Evolutionary conservation across 2,888 invertebrate species (phyloP).

Genomic region (Stratiomys singularior): DNA sequence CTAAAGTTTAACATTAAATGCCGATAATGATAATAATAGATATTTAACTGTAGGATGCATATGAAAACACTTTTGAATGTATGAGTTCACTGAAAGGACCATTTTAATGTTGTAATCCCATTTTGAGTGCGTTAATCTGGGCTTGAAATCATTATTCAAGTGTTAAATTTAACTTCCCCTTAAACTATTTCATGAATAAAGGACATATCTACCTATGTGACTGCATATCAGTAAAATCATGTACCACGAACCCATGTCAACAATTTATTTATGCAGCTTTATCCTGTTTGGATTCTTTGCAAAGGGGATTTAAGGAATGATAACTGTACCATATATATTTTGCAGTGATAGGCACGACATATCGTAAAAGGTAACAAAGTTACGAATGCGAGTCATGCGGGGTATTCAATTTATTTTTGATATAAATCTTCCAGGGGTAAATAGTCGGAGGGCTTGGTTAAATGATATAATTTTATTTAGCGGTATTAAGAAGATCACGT

Average conservation of each 20-base stretch:
- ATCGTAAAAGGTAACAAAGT: no score
- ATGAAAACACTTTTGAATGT: slow-evolving; percentile 20
- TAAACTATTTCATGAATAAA: neutral
- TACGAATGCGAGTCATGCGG: no score
- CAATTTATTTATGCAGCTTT: slow-evolving; percentile 40
- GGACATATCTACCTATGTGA: neutral
- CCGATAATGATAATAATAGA: neutral
- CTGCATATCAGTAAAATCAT: slow-evolving; percentile 12
- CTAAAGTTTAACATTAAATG: neutral
- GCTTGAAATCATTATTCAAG: slow-evolving; percentile 50
- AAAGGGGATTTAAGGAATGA: slow-evolving; percentile 6
- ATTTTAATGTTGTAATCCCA: slow-evolving; percentile 48
- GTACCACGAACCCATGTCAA: slow-evolving; percentile 38
- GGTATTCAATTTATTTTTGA: no score
- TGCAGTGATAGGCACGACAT: no score
- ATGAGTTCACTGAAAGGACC: slow-evolving; percentile 6
- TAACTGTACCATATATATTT: no score
- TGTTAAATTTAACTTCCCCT: slow-evolving; percentile 36
- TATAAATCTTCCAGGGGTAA: no score
- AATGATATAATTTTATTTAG: no score
- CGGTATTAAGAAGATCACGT: no score
- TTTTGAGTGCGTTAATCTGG: slow-evolving; percentile 51
- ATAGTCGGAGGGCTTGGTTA: no score
- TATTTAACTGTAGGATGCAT: slow-evolving; percentile 13
- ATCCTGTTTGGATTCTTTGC: no score